Evolutionary conservation across 2,113 vertebrate genomes (phyloP).

Genomic region (Oreochromis tanganicae): DNA sequence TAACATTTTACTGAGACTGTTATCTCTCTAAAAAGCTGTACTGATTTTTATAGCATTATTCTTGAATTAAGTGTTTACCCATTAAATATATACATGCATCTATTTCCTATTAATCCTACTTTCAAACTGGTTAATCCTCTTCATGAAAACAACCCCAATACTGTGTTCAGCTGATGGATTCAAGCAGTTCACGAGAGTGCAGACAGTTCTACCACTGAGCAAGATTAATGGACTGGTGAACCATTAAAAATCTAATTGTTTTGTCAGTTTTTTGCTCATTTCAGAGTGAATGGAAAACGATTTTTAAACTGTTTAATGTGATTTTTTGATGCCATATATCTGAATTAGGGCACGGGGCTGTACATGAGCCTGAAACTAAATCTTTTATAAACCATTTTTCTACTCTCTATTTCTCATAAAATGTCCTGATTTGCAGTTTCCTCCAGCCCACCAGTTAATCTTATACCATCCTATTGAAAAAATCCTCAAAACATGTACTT

Average conservation of each 20-base stretch:
- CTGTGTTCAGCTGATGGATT: not conserved
- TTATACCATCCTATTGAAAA: not conserved
- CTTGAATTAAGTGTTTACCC: not conserved
- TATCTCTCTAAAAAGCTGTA: not conserved
- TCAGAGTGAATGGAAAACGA: not conserved
- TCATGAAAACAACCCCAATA: not conserved
- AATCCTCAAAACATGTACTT: not conserved
- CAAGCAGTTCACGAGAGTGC: not conserved
- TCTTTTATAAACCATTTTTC: not conserved
- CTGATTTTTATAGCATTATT: not conserved
- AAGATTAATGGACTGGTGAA: not conserved
- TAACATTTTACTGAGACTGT: not conserved
- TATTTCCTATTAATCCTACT: slow-evolving; percentile 19
- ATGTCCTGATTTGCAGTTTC: not conserved
- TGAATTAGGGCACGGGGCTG: not conserved
- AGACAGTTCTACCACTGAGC: not conserved
- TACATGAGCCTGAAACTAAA: not conserved
- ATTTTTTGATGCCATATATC: not conserved
- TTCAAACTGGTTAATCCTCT: slow-evolving; percentile 25
- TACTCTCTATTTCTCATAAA: not conserved
- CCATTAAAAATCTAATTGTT: not conserved
- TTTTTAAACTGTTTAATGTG: not conserved
- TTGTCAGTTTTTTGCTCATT: not conserved
- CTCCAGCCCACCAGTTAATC: not conserved
- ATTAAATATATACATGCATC: slow-evolving; percentile 7